A percentile compares a stretch with the other conserved stretches of the same genome.
phyloP scores from a whole-genome alignment of 2,888 invertebrate species.

The Eristalis intricaria region DNA sequence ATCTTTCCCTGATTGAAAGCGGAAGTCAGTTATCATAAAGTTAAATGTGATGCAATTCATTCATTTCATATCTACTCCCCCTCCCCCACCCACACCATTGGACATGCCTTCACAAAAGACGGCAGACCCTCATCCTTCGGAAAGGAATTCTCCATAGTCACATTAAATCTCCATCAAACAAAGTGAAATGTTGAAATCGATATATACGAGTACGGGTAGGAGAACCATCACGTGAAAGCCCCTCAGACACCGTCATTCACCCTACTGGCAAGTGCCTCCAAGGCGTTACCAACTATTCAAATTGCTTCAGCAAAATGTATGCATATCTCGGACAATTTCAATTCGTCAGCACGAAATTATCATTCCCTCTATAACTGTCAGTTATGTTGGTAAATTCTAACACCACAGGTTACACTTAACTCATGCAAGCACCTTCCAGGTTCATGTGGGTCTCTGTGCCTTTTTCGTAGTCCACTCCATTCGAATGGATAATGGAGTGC shows the following conservation, averaged over 20 bases:
- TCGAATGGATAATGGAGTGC: background rate
- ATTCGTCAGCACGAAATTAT: constrained; percentile 41
- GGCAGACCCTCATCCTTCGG: too few relatives aligned
- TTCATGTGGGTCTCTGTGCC: background rate
- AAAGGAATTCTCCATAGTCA: too few relatives aligned
- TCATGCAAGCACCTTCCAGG: background rate
- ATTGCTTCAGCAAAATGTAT: background rate
- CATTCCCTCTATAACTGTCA: constrained; percentile 38
- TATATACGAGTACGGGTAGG: background rate
- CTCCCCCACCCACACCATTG: too few relatives aligned
- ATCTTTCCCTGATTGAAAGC: too few relatives aligned
- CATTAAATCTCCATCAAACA: too few relatives aligned
- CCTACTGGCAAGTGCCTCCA: background rate
- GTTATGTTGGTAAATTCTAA: constrained; percentile 38
- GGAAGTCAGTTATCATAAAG: too few relatives aligned
- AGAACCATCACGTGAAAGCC: background rate
- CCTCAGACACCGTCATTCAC: background rate
- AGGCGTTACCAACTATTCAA: background rate
- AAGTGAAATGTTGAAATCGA: background rate
- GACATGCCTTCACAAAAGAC: too few relatives aligned
- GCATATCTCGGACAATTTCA: constrained; percentile 8
- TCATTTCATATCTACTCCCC: too few relatives aligned
- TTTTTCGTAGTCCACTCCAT: background rate
- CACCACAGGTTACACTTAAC: constrained; percentile 21
- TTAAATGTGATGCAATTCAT: too few relatives aligned